Base-by-base conservation (phyloP, 2,888 invertebrate genomes). In the Morpho helenor region DNA sequence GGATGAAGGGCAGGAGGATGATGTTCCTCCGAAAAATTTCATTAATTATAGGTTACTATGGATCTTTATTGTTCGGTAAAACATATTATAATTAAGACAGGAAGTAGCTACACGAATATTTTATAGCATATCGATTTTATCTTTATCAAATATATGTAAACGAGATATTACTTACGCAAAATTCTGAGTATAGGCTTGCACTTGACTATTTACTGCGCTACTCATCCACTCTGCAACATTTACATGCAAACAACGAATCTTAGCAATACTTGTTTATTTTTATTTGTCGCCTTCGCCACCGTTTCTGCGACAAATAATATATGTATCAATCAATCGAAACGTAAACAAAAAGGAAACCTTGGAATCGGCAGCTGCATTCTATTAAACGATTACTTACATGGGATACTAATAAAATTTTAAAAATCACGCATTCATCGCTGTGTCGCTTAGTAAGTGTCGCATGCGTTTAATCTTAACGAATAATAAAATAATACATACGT, bases 321-420 rank as follows among this genome's bases (percentile, higher is more conserved):
- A 75, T 76, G 73, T 76, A 81, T 79, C 78, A 74, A 77, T 80
- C 78, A 74, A 78, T 80, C 77, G 75, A 76, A 74, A 68, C 67
- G 68, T 72, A 77, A 78, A 78, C 74, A 80, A 78, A 77, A 74
- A 65, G 66, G 61, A 73, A 76, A 66, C 82, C 84, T 85, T 84
- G 82, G 67, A 69, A 59, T 64, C 62, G 71, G 70, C 83, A 82
- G 75, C 81, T 82, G 84, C 78, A 69, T 75, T 75, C 71, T 71
- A 73, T 68, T 73, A 75, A 77, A 71, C 73, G 75, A 70, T 72
- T 73, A 73, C 80, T 77, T 78, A 75, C 71, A 70, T 73, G 69
- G 78, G 69, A 69, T 79, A 80, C 82, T 76, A 79, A 84, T 79
- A 74, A 74, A 77, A 70, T 73, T 73, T 3, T 76, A 77, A 78